Percentiles rank a stretch among this genome's conserved stretches.
Conservation (phyloP, 1,140 invertebrate genomes). For the Heliconius himera region DNA sequence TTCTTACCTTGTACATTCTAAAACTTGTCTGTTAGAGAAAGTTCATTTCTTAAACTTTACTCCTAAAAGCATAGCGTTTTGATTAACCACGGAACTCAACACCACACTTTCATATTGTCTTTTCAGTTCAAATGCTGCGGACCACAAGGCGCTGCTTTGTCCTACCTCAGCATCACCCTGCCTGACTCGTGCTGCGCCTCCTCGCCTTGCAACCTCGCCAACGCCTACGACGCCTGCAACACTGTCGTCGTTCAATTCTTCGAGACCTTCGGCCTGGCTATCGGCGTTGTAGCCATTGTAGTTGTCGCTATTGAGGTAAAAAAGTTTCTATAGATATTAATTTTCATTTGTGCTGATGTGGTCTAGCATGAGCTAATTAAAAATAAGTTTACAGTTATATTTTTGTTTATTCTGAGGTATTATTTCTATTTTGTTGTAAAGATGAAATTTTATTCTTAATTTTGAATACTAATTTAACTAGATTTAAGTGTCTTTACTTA, state of each 20-base stretch:
- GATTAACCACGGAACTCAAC: no score
- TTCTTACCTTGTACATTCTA: no score
- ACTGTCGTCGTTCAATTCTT: constrained; percentile 50
- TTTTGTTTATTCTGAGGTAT: no score
- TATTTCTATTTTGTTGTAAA: no score
- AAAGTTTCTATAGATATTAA: neutral
- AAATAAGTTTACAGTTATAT: no score
- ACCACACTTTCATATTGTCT: no score
- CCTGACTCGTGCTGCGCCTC: constrained; percentile 57
- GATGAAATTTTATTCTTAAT: no score
- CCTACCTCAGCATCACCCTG: constrained; percentile 47
- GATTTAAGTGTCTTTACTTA: no score
- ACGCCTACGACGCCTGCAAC: constrained; percentile 58
- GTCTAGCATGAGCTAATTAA: neutral
- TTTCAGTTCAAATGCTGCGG: constrained; percentile 67
- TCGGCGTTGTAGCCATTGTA: constrained; percentile 56
- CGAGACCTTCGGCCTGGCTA: constrained; percentile 59
- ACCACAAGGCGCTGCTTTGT: constrained; percentile 45
- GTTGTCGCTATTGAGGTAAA: constrained; percentile 64
- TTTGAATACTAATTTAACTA: no score
- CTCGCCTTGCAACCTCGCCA: constrained; percentile 50
- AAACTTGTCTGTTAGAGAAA: no score
- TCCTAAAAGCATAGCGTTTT: no score
- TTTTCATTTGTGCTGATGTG: neutral
- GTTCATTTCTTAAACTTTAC: no score